Evolutionary conservation across 2,113 vertebrate species (phyloP).

Genomic region (Echinops telfairi): DNA sequence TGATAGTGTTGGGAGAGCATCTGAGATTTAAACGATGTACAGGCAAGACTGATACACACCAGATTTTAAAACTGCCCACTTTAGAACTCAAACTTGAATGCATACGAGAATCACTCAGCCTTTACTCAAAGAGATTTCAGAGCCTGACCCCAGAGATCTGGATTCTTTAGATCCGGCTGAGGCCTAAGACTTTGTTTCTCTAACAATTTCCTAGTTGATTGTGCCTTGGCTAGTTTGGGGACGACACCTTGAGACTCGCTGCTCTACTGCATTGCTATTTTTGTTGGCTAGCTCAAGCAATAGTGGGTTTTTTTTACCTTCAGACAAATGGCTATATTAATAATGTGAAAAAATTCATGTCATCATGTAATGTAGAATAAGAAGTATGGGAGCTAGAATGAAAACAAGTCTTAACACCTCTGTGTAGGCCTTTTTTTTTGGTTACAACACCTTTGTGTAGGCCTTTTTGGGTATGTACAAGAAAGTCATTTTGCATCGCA

Average conservation of each 20-base stretch:
- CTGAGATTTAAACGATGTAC: neutral
- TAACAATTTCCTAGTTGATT: neutral
- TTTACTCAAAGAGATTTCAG: neutral
- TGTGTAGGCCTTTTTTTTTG: no score
- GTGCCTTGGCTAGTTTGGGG: neutral
- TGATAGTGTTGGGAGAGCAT: neutral
- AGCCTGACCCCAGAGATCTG: neutral
- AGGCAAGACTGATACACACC: neutral
- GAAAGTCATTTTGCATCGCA: no score
- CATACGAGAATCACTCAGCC: neutral
- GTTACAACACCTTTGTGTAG: neutral
- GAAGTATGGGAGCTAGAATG: neutral
- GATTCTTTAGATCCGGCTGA: neutral
- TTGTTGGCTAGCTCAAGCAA: neutral
- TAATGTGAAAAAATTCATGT: neutral
- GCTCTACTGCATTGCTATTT: neutral
- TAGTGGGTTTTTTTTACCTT: neutral
- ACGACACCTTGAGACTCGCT: neutral
- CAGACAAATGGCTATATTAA: slow-evolving; percentile 27
- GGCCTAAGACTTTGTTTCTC: neutral
- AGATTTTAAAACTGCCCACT: neutral
- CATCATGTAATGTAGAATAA: neutral
- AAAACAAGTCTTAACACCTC: slow-evolving; percentile 19
- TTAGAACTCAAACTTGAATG: neutral
- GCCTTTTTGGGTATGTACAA: no score